Base-by-base conservation (phyloP, 1,140 invertebrate species). In the Chironomus tepperi region DNA sequence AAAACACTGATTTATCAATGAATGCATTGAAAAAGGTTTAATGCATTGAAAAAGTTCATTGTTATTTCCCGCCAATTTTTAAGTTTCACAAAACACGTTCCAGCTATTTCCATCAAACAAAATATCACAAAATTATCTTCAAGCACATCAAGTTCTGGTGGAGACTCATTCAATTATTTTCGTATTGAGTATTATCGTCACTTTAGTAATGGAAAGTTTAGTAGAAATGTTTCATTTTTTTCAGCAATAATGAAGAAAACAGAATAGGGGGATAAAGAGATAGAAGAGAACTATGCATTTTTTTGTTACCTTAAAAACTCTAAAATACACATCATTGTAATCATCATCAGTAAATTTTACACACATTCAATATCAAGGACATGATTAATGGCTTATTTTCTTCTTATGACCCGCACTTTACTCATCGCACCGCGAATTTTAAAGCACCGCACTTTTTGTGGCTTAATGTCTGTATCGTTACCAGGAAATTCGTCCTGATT, bases 371-470 rank as follows among this genome's bases (percentile, higher is more conserved):
- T 57, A 57, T 57, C 47, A n/a, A 57, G 47, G 12, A 47, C 24
- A 34, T 34, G 24, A 47, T 47, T 47, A 15, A 57, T 57, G 47
- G 12, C 47, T 57, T 70, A 70, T 10, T 70, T 70, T 19, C 65
- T 16, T 12, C 65, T 18, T 15, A 70, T 70, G 12, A 70, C 65
- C 9, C 65, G 65, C 7, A 70, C 65, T 21, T 70, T 70, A 21
- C 65, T 70, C 65, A 70, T 70, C 9, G 65, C 65, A 18, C 65
- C 65, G 3, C 65, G 65, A 70, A 70, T 70, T 19, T 70, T 70
- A 16, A 70, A 70, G 16, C 65, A 70, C 18, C 65, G 65, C 7
- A 19, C 18, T 21, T 70, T 70, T 7, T 70, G 65, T 70, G 65
- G 65, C 18, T 70, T 70, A 21, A 9, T 10, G 9, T 70, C 65